Conservation (phyloP, 2,113 vertebrate genomes). For the Sander lucioperca region DNA sequence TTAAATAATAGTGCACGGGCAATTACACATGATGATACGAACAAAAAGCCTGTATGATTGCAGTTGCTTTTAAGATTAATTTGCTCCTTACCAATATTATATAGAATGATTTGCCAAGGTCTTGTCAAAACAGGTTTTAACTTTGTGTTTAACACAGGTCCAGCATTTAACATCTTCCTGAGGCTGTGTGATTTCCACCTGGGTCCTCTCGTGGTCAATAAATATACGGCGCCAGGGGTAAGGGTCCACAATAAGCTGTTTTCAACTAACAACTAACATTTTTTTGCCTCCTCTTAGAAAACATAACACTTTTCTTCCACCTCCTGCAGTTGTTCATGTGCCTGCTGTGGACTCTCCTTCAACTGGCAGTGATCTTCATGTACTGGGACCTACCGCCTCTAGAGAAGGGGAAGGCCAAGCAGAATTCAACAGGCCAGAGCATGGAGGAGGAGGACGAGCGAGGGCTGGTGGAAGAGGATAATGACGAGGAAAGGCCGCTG, state of each 20-base stretch:
- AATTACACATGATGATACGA: not conserved
- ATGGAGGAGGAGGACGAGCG: conserved; percentile 10
- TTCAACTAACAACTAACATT: not conserved
- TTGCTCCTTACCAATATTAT: not conserved
- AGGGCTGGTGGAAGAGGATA: conserved; percentile 29
- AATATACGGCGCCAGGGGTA: conserved; percentile 89
- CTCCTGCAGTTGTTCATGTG: conserved; percentile 88
- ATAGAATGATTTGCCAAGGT: not conserved
- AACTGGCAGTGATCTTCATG: conserved; percentile 84
- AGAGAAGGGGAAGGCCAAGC: conserved; percentile 32
- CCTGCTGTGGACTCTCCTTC: conserved; percentile 85
- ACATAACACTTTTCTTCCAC: not conserved
- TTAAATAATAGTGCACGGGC: not conserved
- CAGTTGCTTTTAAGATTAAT: not conserved
- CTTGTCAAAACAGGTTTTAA: not conserved
- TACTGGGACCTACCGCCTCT: conserved; percentile 84
- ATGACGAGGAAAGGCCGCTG: conserved; percentile 77
- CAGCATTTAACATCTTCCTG: conserved; percentile 89
- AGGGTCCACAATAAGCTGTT: conserved; percentile 40
- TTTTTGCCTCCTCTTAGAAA: not conserved
- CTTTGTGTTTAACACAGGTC: conserved; percentile 76
- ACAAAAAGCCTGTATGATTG: not conserved
- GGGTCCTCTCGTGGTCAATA: conserved; percentile 87
- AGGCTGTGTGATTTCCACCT: conserved; percentile 86
- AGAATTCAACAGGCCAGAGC: not conserved